A percentile compares a stretch with the other conserved stretches of the same genome.
Conservation (phyloP, 2,113 vertebrate species). For the Phocoena phocoena region DNA sequence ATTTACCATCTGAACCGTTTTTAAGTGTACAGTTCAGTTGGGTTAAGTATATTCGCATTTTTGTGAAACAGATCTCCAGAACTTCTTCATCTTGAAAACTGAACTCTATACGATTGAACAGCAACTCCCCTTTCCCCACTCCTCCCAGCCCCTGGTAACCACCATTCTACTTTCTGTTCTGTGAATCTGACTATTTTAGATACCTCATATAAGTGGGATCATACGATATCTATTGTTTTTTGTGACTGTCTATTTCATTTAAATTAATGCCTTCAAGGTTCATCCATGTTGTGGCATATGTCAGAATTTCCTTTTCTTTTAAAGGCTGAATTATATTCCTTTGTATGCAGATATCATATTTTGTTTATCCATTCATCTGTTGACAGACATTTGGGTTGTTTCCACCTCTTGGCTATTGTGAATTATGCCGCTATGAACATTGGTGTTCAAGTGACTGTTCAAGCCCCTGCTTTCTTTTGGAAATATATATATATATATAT, state of each 20-base stretch:
- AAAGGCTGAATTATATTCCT: neutral
- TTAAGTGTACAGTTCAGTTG: neutral
- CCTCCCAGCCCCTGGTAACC: neutral
- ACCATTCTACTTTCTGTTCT: neutral
- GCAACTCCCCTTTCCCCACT: neutral
- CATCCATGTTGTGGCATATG: neutral
- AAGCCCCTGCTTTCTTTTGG: neutral
- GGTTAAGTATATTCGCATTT: neutral
- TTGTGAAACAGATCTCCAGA: neutral
- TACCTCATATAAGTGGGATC: neutral
- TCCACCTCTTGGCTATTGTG: neutral
- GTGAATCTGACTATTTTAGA: neutral
- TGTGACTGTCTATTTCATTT: neutral
- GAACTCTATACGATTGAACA: neutral
- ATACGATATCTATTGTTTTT: neutral
- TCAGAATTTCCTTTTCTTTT: neutral
- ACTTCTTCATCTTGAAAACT: neutral
- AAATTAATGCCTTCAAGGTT: neutral
- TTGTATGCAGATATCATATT: neutral
- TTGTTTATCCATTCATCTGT: neutral
- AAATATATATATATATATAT: neutral
- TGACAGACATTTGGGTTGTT: neutral
- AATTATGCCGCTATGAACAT: neutral
- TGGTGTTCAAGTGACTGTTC: neutral
- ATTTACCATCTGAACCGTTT: neutral